These are phyloP conservation scores for Thera britannica DNA, from an alignment of 2,888 invertebrate species.

Conservation along the genomic window DNA sequence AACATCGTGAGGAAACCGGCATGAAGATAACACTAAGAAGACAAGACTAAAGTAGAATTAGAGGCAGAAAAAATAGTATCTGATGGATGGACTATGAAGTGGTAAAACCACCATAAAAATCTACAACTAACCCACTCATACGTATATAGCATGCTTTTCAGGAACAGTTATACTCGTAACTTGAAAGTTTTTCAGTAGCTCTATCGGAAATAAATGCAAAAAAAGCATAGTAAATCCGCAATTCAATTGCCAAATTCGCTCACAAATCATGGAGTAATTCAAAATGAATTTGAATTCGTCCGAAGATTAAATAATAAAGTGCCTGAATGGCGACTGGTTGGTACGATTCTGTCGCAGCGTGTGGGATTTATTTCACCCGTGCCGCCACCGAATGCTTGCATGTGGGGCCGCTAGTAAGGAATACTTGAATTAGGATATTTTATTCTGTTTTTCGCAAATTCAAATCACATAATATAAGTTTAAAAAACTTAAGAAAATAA, in stretches of 20 bases:
- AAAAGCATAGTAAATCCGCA: background rate
- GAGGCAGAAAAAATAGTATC: too few species aligned
- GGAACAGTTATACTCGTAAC: too few species aligned
- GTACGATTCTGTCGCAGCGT: conserved; percentile 59
- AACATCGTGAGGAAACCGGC: too few species aligned
- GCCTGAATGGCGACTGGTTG: conserved; percentile 49
- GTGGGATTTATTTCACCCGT: conserved; percentile 59
- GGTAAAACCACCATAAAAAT: too few species aligned
- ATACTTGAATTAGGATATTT: background rate
- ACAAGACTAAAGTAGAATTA: too few species aligned
- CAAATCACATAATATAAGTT: too few species aligned
- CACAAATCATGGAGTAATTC: conserved; percentile 12
- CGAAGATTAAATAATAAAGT: conserved; percentile 44
- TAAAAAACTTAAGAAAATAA: too few species aligned
- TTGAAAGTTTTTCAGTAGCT: background rate
- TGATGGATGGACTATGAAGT: too few species aligned
- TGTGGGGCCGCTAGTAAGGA: conserved; percentile 25
- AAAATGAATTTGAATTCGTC: conserved; percentile 16
- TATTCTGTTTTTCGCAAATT: too few species aligned
- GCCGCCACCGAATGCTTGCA: conserved; percentile 25
- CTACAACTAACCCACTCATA: too few species aligned
- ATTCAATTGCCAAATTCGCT: conserved; percentile 5
- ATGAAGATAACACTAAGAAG: too few species aligned
- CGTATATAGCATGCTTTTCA: too few species aligned
- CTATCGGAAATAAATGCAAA: background rate